phyloP scores from a whole-genome alignment of 2,113 vertebrate genomes.

The Columbina picui region DNA sequence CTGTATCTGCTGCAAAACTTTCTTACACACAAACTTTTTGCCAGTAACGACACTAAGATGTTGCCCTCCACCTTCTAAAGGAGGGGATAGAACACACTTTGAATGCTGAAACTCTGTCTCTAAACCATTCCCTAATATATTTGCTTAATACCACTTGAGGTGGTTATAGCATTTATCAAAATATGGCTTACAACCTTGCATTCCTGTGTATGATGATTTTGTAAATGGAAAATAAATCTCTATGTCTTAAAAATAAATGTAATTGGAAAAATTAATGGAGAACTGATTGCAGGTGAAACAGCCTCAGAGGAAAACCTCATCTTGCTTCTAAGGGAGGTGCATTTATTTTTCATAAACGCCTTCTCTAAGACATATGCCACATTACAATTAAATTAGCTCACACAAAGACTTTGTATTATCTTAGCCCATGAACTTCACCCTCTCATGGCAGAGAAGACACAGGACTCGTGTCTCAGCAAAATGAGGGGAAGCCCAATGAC shows the following conservation, averaged over 20 bases:
- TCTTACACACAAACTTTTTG: neutral
- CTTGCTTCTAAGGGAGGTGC: neutral
- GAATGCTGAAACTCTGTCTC: neutral
- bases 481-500: neutral
- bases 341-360: constrained; percentile 58
- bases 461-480: neutral
- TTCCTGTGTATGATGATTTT: neutral
- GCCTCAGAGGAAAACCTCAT: constrained; percentile 22
- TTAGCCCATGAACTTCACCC: neutral
- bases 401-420: neutral
- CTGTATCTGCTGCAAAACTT: neutral
- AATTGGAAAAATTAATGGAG: neutral
- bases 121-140: neutral
- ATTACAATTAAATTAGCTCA: neutral
- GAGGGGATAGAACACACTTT: neutral
- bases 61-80: neutral
- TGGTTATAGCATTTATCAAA: neutral
- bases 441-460: neutral
- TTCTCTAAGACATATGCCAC: neutral
- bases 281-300: constrained; percentile 4
- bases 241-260: neutral
- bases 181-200: neutral
- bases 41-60: neutral
- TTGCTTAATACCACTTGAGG: neutral
- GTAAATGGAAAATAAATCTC: neutral